These are phyloP conservation scores for Macropus fuliginosus DNA, from an alignment of 2,797 vertebrate genomes.

Conservation along the genomic window DNA sequence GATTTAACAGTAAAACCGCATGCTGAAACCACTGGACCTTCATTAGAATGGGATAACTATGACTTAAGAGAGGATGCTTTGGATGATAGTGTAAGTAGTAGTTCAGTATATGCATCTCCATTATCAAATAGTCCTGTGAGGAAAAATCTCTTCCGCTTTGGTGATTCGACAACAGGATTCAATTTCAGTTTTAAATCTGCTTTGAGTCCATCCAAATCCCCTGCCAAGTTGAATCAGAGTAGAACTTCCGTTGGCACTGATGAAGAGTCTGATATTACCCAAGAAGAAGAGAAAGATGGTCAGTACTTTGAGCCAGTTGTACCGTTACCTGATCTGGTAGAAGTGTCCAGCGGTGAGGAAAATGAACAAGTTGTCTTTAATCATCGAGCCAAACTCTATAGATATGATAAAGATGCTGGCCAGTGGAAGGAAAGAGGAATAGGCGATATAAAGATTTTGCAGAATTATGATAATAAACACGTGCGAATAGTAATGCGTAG, in stretches of 20 bases:
- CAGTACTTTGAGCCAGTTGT: constrained; percentile 98
- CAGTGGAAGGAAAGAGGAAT: constrained; percentile 99
- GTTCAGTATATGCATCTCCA: constrained; percentile 92
- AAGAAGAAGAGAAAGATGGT: constrained; percentile 95
- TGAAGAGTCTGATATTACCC: constrained; percentile 94
- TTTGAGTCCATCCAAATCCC: constrained; percentile 96
- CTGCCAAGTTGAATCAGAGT: constrained; percentile 94
- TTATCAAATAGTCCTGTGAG: constrained; percentile 90
- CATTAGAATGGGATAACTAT: constrained; percentile 97
- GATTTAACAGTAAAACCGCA: constrained; percentile 87
- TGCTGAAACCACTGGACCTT: constrained; percentile 89
- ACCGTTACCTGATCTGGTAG: constrained; percentile 95
- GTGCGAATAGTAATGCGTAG: constrained; percentile 97
- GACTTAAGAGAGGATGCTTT: constrained; percentile 92
- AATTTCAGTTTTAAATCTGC: constrained; percentile 97
- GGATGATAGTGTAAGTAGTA: constrained; percentile 89
- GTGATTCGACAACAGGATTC: constrained; percentile 94
- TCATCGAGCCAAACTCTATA: constrained; percentile 97
- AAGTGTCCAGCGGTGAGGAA: constrained; percentile 96
- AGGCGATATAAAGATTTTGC: constrained; percentile 96
- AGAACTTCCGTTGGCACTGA: constrained; percentile 92
- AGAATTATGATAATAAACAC: constrained; percentile 92
- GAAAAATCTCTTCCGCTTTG: constrained; percentile 96
- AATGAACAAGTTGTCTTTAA: constrained; percentile 96
- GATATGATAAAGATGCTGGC: constrained; percentile 92